A percentile compares a stretch with the other conserved stretches of the same genome.
These are phyloP conservation scores for Athene cunicularia DNA, from an alignment of 2,113 vertebrate species.

Conservation along the genomic window DNA sequence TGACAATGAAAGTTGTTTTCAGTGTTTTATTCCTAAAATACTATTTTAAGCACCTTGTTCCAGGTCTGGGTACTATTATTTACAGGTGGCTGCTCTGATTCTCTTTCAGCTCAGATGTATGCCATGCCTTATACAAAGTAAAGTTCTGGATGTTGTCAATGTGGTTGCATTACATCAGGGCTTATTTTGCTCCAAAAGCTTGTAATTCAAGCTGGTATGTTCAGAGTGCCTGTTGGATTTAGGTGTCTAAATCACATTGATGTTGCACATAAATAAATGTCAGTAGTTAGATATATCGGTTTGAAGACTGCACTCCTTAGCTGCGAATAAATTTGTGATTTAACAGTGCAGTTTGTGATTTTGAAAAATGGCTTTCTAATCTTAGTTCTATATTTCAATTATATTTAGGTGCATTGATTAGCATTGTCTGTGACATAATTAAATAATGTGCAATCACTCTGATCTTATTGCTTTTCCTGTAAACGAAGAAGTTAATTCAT, in stretches of 20 bases:
- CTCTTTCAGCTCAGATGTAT: not conserved
- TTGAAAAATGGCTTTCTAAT: not conserved
- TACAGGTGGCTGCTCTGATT: not conserved
- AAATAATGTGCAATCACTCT: not conserved
- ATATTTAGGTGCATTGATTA: not conserved
- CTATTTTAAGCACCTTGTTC: not conserved
- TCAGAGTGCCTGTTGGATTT: not conserved
- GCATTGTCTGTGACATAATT: not conserved
- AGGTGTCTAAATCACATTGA: constrained; percentile 2
- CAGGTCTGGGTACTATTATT: not conserved
- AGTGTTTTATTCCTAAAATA: not conserved
- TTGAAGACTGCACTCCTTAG: not conserved
- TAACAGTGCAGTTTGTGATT: not conserved
- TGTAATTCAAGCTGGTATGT: not conserved
- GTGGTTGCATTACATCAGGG: not conserved
- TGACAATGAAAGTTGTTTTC: not conserved
- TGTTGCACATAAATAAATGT: not conserved
- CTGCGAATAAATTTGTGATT: not conserved
- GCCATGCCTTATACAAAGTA: not conserved
- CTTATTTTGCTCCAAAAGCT: not conserved
- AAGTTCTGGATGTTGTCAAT: not conserved
- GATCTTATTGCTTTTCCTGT: not conserved
- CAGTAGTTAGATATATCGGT: not conserved
- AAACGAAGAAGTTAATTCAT: not conserved
- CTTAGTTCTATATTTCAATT: not conserved